These are phyloP conservation scores for Sebastes iracundus DNA, from an alignment of 2,797 vertebrate species.

Conservation along the genomic window DNA sequence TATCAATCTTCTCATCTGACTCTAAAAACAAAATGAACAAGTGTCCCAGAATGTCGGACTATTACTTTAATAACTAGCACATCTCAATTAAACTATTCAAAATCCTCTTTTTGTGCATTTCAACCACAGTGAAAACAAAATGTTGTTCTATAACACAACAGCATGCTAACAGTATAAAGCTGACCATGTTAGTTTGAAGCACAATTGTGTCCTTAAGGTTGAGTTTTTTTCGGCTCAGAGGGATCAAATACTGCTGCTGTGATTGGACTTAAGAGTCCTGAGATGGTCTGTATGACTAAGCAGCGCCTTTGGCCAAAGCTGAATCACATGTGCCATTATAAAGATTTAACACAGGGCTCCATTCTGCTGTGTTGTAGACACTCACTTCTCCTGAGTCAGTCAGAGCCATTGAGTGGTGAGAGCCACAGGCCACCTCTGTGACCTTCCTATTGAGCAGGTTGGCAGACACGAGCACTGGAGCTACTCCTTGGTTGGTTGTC, in stretches of 20 bases:
- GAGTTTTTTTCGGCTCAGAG: conserved; percentile 16
- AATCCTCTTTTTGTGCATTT: not conserved
- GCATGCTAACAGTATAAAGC: not conserved
- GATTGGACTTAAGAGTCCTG: not conserved
- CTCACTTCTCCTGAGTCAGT: conserved; percentile 93
- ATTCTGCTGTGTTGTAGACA: not conserved
- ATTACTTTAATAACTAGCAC: not conserved
- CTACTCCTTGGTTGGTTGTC: conserved; percentile 91
- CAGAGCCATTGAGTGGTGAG: conserved; percentile 95
- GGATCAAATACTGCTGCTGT: conserved; percentile 15
- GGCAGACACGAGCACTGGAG: conserved; percentile 90
- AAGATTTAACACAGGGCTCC: not conserved
- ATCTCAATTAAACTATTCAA: not conserved
- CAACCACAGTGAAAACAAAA: not conserved
- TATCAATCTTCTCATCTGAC: not conserved
- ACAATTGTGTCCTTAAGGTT: conserved; percentile 28
- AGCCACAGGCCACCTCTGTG: conserved; percentile 93
- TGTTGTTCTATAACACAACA: not conserved
- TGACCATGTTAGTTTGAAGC: not conserved
- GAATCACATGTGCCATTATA: conserved; percentile 15
- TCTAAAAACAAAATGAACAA: not conserved
- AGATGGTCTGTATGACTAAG: not conserved
- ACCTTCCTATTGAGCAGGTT: conserved; percentile 92
- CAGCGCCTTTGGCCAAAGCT: conserved; percentile 17
- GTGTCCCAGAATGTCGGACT: not conserved